Conservation (phyloP, 2,888 invertebrate genomes). For the Eupithecia dodoneata region DNA sequence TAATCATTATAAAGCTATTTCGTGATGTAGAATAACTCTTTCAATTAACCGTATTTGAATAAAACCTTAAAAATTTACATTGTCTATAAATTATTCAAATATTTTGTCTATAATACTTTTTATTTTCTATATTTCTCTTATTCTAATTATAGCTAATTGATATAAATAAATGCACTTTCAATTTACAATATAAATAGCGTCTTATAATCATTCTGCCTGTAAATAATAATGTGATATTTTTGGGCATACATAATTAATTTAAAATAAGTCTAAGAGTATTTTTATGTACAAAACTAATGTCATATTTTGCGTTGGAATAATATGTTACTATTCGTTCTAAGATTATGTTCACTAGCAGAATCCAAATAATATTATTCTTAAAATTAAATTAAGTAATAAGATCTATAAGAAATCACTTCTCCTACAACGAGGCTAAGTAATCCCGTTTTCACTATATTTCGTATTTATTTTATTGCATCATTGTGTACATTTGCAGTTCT, state of each 20-base stretch:
- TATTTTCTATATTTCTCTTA: not conserved
- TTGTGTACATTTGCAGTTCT: too few species aligned
- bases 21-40: not conserved
- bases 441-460: too few species aligned
- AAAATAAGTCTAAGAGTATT: not conserved
- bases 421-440: too few species aligned
- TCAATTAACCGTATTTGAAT: not conserved
- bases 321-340: not conserved
- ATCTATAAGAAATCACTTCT: too few species aligned
- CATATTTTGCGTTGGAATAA: not conserved
- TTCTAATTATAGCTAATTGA: not conserved
- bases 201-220: not conserved
- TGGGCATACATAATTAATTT: not conserved
- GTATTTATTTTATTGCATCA: too few species aligned
- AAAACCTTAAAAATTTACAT: not conserved
- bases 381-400: too few species aligned
- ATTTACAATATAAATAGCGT: not conserved
- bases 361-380: too few species aligned
- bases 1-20: not conserved
- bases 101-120: not conserved
- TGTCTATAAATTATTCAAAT: not conserved
- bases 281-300: not conserved
- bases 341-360: not conserved
- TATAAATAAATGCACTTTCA: constrained; percentile 2
- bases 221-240: not conserved